Conservation (phyloP, 2,888 invertebrate species). For the Andrena bicolor region DNA sequence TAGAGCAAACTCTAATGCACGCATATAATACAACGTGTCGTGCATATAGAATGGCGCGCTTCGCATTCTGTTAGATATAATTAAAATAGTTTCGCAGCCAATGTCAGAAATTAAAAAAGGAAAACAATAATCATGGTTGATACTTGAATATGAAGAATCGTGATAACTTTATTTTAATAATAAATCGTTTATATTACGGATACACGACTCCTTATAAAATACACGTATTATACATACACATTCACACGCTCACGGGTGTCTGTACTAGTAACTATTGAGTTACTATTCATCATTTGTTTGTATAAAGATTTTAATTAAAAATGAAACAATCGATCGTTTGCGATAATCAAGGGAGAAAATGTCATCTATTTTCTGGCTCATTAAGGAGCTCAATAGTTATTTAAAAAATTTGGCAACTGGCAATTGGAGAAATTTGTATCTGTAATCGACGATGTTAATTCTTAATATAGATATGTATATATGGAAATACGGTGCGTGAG, state of each 20-base stretch:
- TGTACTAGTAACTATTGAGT: neutral
- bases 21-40: neutral
- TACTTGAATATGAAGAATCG: constrained; percentile 1
- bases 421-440: constrained; percentile 19
- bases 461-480: constrained; percentile 40
- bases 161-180: constrained; percentile 7
- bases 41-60: neutral
- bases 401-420: no score
- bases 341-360: no score
- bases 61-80: neutral
- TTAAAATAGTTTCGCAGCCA: neutral
- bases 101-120: neutral
- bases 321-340: neutral
- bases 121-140: neutral
- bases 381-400: no score
- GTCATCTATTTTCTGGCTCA: no score
- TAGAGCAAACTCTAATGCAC: constrained; percentile 10
- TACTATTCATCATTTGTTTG: no score
- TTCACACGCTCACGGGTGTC: neutral
- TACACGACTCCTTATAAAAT: constrained; percentile 2
- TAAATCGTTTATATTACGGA: constrained; percentile 7
- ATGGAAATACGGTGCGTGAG: constrained; percentile 26
- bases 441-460: constrained; percentile 18
- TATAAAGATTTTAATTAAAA: neutral
- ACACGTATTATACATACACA: neutral